These are phyloP conservation scores for Laticauda laticaudata DNA, from an alignment of 2,113 vertebrate species.

Conservation along the genomic window DNA sequence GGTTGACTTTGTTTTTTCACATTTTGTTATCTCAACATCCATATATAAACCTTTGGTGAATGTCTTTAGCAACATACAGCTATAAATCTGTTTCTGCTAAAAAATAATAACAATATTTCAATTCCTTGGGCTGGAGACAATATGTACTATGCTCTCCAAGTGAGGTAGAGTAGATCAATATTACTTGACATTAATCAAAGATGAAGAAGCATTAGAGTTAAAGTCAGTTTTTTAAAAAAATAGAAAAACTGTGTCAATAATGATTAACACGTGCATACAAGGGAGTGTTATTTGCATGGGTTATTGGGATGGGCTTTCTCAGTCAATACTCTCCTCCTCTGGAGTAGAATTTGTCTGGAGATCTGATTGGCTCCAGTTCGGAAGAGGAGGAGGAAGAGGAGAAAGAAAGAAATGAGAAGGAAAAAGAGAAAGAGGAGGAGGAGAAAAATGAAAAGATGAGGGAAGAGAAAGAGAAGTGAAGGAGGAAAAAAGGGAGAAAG, in stretches of 20 bases:
- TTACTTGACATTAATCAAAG: slow-evolving; percentile 54
- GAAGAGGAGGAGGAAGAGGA: neutral
- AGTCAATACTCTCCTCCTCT: neutral
- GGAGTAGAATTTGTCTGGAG: neutral
- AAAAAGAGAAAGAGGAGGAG: too few species aligned
- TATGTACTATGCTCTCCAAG: slow-evolving; percentile 17
- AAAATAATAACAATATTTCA: slow-evolving; percentile 1
- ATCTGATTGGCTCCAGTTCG: neutral
- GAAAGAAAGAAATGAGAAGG: too few species aligned
- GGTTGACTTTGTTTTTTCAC: neutral
- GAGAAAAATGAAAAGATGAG: neutral
- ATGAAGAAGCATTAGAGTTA: slow-evolving; percentile 51
- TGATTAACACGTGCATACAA: neutral
- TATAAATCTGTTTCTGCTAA: slow-evolving; percentile 1
- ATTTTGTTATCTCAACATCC: neutral
- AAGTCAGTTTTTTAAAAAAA: neutral
- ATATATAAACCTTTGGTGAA: neutral
- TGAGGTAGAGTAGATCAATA: slow-evolving; percentile 46
- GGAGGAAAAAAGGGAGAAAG: neutral
- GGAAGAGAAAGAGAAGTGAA: neutral
- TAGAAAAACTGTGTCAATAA: slow-evolving; percentile 24
- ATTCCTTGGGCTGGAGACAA: slow-evolving; percentile 2
- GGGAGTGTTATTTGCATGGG: neutral
- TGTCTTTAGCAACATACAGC: neutral
- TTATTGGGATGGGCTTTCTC: neutral